Evolutionary conservation across 2,797 vertebrate species (phyloP).

Genomic region (Phalloptychus januarius): DNA sequence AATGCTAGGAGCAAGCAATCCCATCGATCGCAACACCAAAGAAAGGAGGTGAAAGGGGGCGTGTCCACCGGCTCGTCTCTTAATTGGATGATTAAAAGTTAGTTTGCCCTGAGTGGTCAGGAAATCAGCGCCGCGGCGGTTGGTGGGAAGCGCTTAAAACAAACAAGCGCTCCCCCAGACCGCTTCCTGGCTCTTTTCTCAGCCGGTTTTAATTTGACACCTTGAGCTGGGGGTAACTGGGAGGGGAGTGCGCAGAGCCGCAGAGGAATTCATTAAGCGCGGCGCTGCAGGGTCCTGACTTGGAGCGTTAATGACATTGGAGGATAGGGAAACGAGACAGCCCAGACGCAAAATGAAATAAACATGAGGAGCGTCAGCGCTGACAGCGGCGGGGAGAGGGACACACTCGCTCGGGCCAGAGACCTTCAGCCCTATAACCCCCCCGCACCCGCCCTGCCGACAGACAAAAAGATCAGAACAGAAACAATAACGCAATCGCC

Average conservation of each 20-base stretch:
- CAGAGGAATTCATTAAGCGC: conserved; percentile 95
- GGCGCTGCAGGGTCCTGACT: conserved; percentile 90
- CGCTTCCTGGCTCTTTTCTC: conserved; percentile 48
- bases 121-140: conserved; percentile 27
- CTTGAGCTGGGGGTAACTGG: conserved; percentile 83
- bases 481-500: conserved; percentile 63
- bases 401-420: conserved; percentile 72
- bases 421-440: conserved; percentile 68
- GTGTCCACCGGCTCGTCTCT: conserved; percentile 11
- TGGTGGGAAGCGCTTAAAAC: conserved; percentile 36
- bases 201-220: conserved; percentile 84
- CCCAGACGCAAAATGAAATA: conserved; percentile 91
- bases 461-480: conserved; percentile 68
- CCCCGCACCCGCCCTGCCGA: neutral
- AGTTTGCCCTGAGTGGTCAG: conserved; percentile 34
- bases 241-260: conserved; percentile 83
- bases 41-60: conserved; percentile 45
- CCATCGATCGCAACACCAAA: neutral
- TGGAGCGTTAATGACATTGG: conserved; percentile 92
- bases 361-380: conserved; percentile 93
- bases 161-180: conserved; percentile 39
- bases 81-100: conserved; percentile 37
- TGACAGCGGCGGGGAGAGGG: conserved; percentile 74
- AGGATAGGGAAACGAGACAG: conserved; percentile 93
- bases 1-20: conserved; percentile 38